Conservation (phyloP, 2,888 invertebrate species). For the Apodemia duryi region DNA sequence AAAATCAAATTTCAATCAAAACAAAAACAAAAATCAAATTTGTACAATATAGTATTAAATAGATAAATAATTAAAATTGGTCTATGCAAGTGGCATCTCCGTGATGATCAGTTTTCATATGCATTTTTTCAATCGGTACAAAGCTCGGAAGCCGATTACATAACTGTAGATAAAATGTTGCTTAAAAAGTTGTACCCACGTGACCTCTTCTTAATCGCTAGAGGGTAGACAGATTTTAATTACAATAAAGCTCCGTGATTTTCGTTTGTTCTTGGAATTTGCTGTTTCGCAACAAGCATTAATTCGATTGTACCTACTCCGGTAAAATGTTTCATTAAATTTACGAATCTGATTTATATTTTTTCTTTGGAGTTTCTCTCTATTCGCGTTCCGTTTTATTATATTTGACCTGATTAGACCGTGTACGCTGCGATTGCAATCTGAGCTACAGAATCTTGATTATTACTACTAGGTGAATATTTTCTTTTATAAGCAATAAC, state of each 20-base stretch:
- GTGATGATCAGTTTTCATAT: no score
- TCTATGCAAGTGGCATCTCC: no score
- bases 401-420: neutral
- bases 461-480: no score
- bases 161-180: neutral
- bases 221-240: constrained; percentile 1
- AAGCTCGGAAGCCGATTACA: no score
- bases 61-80: no score
- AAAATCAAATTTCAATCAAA: no score
- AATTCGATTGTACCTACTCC: constrained; percentile 1
- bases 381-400: neutral
- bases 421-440: neutral
- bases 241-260: constrained; percentile 5
- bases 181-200: neutral
- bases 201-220: neutral
- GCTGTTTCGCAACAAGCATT: constrained; percentile 6
- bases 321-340: constrained; percentile 10
- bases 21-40: no score
- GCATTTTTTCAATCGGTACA: no score
- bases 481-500: no score
- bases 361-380: neutral
- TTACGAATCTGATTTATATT: constrained; percentile 10
- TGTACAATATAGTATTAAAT: no score
- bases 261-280: constrained; percentile 12
- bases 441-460: neutral